These are phyloP conservation scores for Philereme transversata DNA, from an alignment of 2,888 invertebrate genomes.

Conservation along the genomic window DNA sequence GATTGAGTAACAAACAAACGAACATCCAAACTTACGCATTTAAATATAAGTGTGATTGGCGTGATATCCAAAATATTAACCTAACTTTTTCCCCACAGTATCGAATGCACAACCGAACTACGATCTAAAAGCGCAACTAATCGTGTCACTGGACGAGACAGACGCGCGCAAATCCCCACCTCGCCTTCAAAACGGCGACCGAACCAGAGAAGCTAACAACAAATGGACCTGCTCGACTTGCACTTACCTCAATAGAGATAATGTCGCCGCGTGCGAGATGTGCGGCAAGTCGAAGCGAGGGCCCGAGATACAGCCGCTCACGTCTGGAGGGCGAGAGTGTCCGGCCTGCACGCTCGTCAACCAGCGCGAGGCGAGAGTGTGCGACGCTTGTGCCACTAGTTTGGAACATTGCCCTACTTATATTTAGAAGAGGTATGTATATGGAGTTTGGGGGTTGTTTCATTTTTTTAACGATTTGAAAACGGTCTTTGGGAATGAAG, in stretches of 20 bases:
- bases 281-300: slow-evolving; percentile 87
- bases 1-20: too few relatives aligned
- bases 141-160: slow-evolving; percentile 73
- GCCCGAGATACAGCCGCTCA: slow-evolving; percentile 85
- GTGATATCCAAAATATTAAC: too few relatives aligned
- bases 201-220: slow-evolving; percentile 38
- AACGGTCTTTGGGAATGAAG: too few relatives aligned
- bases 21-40: too few relatives aligned
- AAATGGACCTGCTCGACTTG: slow-evolving; percentile 89
- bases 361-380: slow-evolving; percentile 84
- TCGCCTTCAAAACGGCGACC: slow-evolving; percentile 52
- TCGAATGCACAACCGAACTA: slow-evolving; percentile 54
- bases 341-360: slow-evolving; percentile 91
- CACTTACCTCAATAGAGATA: slow-evolving; percentile 86
- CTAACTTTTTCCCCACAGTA: slow-evolving; percentile 30
- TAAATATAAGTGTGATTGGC: too few relatives aligned
- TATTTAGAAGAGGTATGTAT: slow-evolving; percentile 69
- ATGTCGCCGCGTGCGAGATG: slow-evolving; percentile 88
- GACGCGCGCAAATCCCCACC: slow-evolving; percentile 57
- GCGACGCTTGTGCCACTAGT: slow-evolving; percentile 88
- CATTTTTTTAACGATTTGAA: too few relatives aligned
- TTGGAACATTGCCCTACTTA: slow-evolving; percentile 91
- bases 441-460: too few relatives aligned
- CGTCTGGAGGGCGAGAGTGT: slow-evolving; percentile 90
- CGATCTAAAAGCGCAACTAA: slow-evolving; percentile 72